These are phyloP conservation scores for Trypoxylus dichotomus DNA, from an alignment of 1,140 invertebrate genomes.

Conservation along the genomic window DNA sequence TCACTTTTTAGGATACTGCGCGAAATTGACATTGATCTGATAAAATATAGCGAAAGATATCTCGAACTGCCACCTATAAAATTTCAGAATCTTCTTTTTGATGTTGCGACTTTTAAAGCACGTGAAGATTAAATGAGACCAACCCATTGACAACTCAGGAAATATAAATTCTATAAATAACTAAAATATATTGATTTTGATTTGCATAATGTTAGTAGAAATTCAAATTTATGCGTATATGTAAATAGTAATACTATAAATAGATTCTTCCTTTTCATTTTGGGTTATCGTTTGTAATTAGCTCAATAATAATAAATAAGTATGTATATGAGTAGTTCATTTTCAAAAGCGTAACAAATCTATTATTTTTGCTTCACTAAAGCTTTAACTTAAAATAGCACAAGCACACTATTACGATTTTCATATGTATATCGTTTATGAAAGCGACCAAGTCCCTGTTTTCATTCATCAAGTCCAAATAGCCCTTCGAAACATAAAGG, in stretches of 20 bases:
- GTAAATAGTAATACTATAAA: not conserved
- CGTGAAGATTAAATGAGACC: not conserved
- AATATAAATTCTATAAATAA: not conserved
- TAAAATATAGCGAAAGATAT: not conserved
- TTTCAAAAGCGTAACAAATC: too few relatives aligned
- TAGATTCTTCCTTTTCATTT: not conserved
- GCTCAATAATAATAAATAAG: too few relatives aligned
- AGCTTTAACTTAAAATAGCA: too few relatives aligned
- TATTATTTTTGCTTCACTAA: too few relatives aligned
- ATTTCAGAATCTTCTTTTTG: not conserved
- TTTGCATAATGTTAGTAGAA: not conserved
- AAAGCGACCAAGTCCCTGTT: too few relatives aligned
- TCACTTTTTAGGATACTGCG: not conserved
- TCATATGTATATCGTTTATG: too few relatives aligned
- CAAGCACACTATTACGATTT: too few relatives aligned
- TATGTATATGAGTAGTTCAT: too few relatives aligned
- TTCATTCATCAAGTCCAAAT: too few relatives aligned
- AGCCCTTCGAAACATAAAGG: too few relatives aligned
- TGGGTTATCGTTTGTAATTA: too few relatives aligned
- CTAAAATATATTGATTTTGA: not conserved
- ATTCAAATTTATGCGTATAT: not conserved
- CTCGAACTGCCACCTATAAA: not conserved
- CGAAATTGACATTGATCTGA: not conserved
- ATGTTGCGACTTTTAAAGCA: not conserved
- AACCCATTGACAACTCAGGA: not conserved